Base-by-base conservation (phyloP, 2,113 vertebrate genomes). In the Alectura lathami region DNA sequence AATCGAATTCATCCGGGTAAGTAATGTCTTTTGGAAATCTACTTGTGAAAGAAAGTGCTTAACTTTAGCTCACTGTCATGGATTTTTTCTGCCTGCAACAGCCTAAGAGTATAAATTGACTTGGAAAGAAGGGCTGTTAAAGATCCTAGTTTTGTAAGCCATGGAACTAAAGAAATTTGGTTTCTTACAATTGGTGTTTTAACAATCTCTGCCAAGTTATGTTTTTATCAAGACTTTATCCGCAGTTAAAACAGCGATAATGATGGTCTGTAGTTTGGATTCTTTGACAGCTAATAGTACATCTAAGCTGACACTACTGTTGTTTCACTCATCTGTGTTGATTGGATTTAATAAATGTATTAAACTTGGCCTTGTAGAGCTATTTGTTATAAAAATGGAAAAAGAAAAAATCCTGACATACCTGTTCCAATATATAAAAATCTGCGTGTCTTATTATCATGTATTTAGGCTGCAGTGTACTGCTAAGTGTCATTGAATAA, bases 1-100 rank as follows among this genome's bases (percentile, higher is more conserved):
- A 91, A 98, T 99, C 93, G 98, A 98, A 89, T 99, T 99, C 90
- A 99, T 99, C 97, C 98, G 98, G 97, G 99, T 99, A 98, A 99
- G 98, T 97, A 38, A 40, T 67, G 23, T 62, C 38, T 76, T 77
- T 86, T 36, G 68, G 53, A 83, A 87, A 63, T 76, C 56, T 87
- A 66, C 36, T 60, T 48, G 5, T 8, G 70, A 56, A 69, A 92
- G 54, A 91, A 85, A 79, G 34, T 30, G 24, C 12, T 42, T 54
- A 10, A 48, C 79, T 88, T 42, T 7, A 53, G 66, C n/a, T n/a
- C n/a, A n/a, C n/a, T n/a, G n/a, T n/a, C n/a, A n/a, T n/a, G n/a
- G n/a, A n/a, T n/a, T n/a, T n/a, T n/a, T n/a, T n/a, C 43, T 93
- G 38, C 11, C 1, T 80, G 4, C 57, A 86, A 38, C 9, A 38